A percentile compares a stretch with the other conserved stretches of the same genome.
Conservation (phyloP, 2,113 vertebrate species). For the Myrmecophaga tridactyla region DNA sequence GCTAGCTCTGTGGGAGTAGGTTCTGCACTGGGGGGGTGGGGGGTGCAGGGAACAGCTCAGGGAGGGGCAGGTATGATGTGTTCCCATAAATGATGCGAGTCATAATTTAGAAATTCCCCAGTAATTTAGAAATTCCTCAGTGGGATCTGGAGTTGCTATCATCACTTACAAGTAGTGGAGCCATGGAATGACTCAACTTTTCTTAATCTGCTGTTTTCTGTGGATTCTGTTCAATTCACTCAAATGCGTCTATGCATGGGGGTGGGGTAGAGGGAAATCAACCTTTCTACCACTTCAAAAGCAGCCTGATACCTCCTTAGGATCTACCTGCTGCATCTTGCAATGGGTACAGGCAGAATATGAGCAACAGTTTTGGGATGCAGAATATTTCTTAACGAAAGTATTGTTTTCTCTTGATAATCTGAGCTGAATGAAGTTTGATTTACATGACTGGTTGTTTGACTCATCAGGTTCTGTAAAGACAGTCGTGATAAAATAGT, state of each 20-base stretch:
- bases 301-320: too few relatives aligned
- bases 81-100: slow-evolving; percentile 30
- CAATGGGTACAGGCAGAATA: not conserved
- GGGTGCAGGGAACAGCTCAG: not conserved
- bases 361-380: not conserved
- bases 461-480: not conserved
- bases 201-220: slow-evolving; percentile 65
- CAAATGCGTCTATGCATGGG: too few relatives aligned
- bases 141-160: slow-evolving; percentile 55
- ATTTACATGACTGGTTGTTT: not conserved
- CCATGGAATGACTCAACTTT: slow-evolving; percentile 62
- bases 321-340: too few relatives aligned
- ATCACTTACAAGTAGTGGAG: slow-evolving; percentile 62
- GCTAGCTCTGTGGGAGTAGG: not conserved
- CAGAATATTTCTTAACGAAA: not conserved
- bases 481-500: not conserved
- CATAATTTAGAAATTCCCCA: slow-evolving; percentile 45
- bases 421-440: not conserved
- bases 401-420: not conserved
- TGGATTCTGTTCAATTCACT: slow-evolving; percentile 26
- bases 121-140: slow-evolving; percentile 54
- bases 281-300: too few relatives aligned
- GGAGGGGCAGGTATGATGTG: not conserved
- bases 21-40: not conserved
- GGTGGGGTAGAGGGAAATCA: not conserved